Conservation (phyloP, 1,140 invertebrate genomes). For the Caenorhabditis remanei region DNA sequence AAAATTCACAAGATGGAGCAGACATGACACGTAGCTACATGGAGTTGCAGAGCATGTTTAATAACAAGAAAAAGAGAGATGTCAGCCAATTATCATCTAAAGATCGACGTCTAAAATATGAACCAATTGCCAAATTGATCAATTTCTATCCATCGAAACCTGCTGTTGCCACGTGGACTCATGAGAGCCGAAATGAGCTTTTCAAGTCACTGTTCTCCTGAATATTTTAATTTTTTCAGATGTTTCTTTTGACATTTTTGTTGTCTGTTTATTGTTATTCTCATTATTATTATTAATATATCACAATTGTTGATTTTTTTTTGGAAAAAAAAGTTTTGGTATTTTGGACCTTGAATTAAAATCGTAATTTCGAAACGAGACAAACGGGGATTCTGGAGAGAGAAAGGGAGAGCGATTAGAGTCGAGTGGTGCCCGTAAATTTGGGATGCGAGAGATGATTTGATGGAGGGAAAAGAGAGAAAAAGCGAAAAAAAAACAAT, state of each 20-base stretch:
- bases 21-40: slow-evolving; percentile 84
- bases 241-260: background rate
- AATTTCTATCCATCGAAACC: slow-evolving; percentile 82
- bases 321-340: background rate
- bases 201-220: slow-evolving; percentile 75
- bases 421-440: background rate
- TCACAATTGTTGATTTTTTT: background rate
- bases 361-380: no score
- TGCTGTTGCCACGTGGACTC: slow-evolving; percentile 71
- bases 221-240: background rate
- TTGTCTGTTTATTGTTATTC: background rate
- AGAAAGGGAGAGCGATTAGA: background rate
- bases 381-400: background rate
- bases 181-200: slow-evolving; percentile 75
- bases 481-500: background rate
- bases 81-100: slow-evolving; percentile 83
- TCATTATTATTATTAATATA: background rate
- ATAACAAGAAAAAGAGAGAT: slow-evolving; percentile 83
- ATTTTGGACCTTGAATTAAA: background rate
- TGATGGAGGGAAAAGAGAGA: background rate
- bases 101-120: slow-evolving; percentile 84
- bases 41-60: slow-evolving; percentile 89
- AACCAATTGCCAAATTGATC: slow-evolving; percentile 89
- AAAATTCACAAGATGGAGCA: slow-evolving; percentile 84
- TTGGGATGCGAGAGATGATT: background rate